Base-by-base conservation (phyloP, 2,888 invertebrate species). In the Anthoptus insignis region DNA sequence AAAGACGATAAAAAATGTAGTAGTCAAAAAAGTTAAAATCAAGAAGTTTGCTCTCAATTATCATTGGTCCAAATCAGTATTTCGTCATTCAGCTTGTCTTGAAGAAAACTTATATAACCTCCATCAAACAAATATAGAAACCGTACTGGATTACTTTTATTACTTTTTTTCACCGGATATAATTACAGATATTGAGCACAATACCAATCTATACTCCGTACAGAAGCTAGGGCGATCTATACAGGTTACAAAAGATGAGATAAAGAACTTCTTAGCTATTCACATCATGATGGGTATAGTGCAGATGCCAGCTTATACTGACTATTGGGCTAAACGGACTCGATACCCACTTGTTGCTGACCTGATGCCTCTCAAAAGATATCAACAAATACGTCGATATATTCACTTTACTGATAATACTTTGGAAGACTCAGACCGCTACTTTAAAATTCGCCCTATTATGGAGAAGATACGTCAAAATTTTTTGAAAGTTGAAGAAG, bases 401-500 rank as follows among this genome's bases (percentile, higher is more conserved):
- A 19, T 69, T 49, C 69, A 50, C 34, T 69, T 65, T 42, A 54
- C 34, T 32, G 65, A 66, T 47, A 71, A 66, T 52, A 39, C 52
- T 34, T 32, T 49, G 6, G 54, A 64, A 32, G 66, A 70, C 16
- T 58, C 50, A 34, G 72, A 72, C 45, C 49, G 68, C 29, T 73
- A 69, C 58, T 72, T 58, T 42, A 75, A 75, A 66, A 64, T 75
- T n/a, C 60, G 73, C 22, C 70, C 66, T 21, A 22, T 75, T 16
- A 37, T 71, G 53, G 65, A 75, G 65, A 69, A 54, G 47, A 63
- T 72, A 39, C 53, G 69, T 16, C 39, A 59, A 14, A 74, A 73
- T 37, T 73, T 68, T 56, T 49, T 70, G 14, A 50, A 66, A 59
- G 42, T 70, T n/a, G 71, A 76, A 64, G 70, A 75, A 50, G 77